phyloP scores from a whole-genome alignment of 2,113 vertebrate species.

The Notarius quadriscutis region DNA sequence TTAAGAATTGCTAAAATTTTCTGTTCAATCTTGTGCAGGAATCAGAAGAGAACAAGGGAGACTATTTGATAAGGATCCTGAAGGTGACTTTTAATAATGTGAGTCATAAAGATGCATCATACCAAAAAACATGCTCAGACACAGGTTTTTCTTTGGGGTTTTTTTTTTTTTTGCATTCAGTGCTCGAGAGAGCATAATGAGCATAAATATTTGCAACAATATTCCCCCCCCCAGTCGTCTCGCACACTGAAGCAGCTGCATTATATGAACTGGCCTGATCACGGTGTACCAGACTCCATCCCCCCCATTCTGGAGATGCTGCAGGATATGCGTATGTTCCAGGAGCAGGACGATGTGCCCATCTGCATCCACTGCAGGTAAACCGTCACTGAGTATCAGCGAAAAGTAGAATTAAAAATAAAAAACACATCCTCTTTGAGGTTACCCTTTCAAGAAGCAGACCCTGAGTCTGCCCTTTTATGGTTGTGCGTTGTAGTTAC shows the following conservation, averaged over 20 bases:
- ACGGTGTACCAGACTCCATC: conserved; percentile 87
- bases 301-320: conserved; percentile 87
- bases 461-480: conserved; percentile 16
- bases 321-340: conserved; percentile 80
- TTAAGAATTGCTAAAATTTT: background rate
- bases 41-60: conserved; percentile 80
- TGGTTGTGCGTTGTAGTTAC: background rate
- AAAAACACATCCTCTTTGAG: background rate
- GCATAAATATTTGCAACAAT: background rate
- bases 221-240: conserved; percentile 53
- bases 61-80: conserved; percentile 83
- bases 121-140: background rate
- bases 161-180: background rate
- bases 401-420: background rate
- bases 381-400: background rate
- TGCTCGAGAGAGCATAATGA: background rate
- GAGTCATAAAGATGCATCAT: conserved; percentile 61
- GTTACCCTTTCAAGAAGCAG: conserved; percentile 10
- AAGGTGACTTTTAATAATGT: conserved; percentile 80
- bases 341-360: conserved; percentile 78
- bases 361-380: conserved; percentile 97
- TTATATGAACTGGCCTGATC: conserved; percentile 94
- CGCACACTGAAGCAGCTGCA: conserved; percentile 87
- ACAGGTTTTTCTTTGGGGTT: background rate
- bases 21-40: conserved; percentile 69